Evolutionary conservation across 2,888 invertebrate species (phyloP).

Genomic region (Melanchra persicariae): DNA sequence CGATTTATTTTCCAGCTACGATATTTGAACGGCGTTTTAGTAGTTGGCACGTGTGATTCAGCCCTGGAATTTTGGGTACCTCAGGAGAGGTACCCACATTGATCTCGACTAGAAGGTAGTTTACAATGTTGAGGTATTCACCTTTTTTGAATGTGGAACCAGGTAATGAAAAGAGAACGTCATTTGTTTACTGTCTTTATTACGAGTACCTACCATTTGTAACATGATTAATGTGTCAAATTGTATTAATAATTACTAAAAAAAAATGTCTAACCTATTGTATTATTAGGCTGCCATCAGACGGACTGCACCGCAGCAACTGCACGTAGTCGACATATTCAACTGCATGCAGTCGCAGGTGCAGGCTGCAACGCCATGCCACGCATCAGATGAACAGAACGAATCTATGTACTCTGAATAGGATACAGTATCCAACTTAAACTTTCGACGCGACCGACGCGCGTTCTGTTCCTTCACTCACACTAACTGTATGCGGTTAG

Average conservation of each 20-base stretch:
- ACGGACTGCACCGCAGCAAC: no score
- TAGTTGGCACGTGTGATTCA: conserved; percentile 87
- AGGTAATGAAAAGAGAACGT: conserved; percentile 31
- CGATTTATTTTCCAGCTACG: conserved; percentile 82
- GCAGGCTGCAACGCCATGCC: no score
- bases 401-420: no score
- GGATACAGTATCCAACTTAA: no score
- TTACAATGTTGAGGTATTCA: conserved; percentile 18
- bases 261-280: conserved; percentile 32
- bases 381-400: no score
- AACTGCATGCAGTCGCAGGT: no score
- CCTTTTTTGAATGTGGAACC: conserved; percentile 20
- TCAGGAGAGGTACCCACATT: conserved; percentile 70
- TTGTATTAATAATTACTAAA: conserved; percentile 34
- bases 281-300: conserved; percentile 29
- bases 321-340: no score
- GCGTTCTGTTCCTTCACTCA: no score
- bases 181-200: conserved; percentile 27
- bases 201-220: conserved; percentile 45
- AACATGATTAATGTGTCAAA: conserved; percentile 44
- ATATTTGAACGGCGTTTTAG: conserved; percentile 86
- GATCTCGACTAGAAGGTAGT: conserved; percentile 33
- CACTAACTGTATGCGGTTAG: no score
- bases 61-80: conserved; percentile 89
- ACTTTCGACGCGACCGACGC: no score